Evolutionary conservation across 2,797 vertebrate species (phyloP).

Genomic region (Rallus crepitans): DNA sequence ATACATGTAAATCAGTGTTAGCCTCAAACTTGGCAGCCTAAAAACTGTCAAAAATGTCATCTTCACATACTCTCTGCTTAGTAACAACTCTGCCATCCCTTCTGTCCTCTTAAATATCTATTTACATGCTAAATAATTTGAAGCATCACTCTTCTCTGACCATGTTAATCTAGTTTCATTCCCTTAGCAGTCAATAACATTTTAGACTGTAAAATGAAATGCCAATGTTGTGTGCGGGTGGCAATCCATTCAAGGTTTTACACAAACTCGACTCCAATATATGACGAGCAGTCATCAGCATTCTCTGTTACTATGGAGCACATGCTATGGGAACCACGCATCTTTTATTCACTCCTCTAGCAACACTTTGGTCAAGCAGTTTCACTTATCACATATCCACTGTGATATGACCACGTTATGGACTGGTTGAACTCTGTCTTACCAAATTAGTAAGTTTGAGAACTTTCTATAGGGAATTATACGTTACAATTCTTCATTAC

Average conservation of each 20-base stretch:
- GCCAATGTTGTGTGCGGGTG: accelerated
- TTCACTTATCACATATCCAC: background rate
- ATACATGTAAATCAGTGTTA: background rate
- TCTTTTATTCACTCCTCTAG: background rate
- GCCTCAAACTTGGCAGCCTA: conserved; percentile 18
- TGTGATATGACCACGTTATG: background rate
- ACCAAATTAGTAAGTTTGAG: background rate
- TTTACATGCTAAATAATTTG: conserved; percentile 27
- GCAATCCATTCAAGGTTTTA: background rate
- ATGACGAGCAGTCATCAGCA: background rate
- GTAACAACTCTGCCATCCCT: conserved; percentile 26
- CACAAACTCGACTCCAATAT: background rate
- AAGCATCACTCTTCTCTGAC: conserved; percentile 13
- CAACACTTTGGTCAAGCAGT: background rate
- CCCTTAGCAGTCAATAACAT: background rate
- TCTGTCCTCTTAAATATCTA: conserved; percentile 44
- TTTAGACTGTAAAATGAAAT: conserved; percentile 6
- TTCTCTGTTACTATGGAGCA: background rate
- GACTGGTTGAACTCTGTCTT: background rate
- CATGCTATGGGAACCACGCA: background rate
- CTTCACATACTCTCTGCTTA: background rate
- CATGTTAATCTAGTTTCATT: conserved; percentile 9
- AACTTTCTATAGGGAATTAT: background rate
- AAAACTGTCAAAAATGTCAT: conserved; percentile 39
- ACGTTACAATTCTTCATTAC: background rate